Evolutionary conservation across 2,888 invertebrate genomes (phyloP).

Genomic region (Troides oblongomaculatus): DNA sequence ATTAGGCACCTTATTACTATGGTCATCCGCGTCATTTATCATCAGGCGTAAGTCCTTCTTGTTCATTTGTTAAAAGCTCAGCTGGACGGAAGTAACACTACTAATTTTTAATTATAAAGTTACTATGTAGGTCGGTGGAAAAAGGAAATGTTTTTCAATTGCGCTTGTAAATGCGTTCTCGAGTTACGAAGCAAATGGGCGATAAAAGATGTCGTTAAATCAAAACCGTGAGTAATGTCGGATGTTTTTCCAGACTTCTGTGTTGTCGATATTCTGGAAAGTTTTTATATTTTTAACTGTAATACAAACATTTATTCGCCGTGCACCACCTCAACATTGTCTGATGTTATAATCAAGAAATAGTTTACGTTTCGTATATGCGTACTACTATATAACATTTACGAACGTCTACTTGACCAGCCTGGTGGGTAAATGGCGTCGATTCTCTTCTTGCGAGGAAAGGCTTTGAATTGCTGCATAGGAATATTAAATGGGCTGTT

Average conservation of each 20-base stretch:
- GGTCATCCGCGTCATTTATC: no score
- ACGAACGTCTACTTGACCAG: no score
- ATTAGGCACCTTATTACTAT: no score
- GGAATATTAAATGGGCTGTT: neutral
- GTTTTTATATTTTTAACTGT: neutral
- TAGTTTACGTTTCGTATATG: no score
- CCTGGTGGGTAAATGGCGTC: no score
- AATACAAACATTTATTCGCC: neutral
- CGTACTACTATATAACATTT: no score
- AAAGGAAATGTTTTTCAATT: slow-evolving; percentile 20
- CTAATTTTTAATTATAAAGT: slow-evolving; percentile 13
- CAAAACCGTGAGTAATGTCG: slow-evolving; percentile 13
- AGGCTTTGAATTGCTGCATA: no score
- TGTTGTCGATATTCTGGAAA: neutral
- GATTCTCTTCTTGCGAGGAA: no score
- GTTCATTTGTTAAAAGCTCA: neutral
- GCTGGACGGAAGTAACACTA: neutral
- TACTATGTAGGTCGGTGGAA: slow-evolving; percentile 17
- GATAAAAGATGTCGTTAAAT: slow-evolving; percentile 28
- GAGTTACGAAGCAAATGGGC: slow-evolving; percentile 21
- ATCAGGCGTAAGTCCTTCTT: neutral
- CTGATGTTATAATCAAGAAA: neutral
- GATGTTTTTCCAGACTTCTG: slow-evolving; percentile 17
- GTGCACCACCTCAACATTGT: neutral
- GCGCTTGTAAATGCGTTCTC: slow-evolving; percentile 21